Conservation (phyloP, 2,113 vertebrate species). For the Nothoprocta pentlandii region DNA sequence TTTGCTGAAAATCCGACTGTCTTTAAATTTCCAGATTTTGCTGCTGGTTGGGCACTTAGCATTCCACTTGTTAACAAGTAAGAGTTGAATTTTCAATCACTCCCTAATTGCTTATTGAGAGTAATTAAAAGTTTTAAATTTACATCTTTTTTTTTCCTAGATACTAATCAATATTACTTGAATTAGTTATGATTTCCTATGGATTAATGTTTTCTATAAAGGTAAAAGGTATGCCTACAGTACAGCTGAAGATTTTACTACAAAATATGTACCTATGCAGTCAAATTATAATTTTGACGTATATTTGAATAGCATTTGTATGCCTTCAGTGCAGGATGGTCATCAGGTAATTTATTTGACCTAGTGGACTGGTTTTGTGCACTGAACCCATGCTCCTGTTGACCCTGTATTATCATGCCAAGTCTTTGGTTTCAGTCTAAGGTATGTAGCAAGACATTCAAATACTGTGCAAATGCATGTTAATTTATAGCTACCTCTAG, state of each 20-base stretch:
- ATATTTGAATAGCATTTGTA: background rate
- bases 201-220: background rate
- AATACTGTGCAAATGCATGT: background rate
- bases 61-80: constrained; percentile 91
- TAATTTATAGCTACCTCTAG: background rate
- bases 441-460: background rate
- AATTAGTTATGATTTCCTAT: background rate
- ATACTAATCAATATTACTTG: background rate
- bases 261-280: background rate
- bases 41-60: constrained; percentile 94
- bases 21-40: constrained; percentile 96
- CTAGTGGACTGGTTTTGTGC: background rate
- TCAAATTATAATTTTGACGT: background rate
- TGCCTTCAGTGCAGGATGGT: background rate
- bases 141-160: background rate
- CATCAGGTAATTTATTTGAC: background rate
- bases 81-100: constrained; percentile 52
- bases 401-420: background rate
- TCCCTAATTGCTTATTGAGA: background rate
- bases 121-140: background rate
- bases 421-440: background rate
- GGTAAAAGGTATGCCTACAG: background rate
- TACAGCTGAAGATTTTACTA: background rate
- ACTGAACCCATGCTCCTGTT: background rate
- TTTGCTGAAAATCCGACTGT: constrained; percentile 93